Conservation (phyloP, 2,797 vertebrate species). For the Neoniphon sammara region DNA sequence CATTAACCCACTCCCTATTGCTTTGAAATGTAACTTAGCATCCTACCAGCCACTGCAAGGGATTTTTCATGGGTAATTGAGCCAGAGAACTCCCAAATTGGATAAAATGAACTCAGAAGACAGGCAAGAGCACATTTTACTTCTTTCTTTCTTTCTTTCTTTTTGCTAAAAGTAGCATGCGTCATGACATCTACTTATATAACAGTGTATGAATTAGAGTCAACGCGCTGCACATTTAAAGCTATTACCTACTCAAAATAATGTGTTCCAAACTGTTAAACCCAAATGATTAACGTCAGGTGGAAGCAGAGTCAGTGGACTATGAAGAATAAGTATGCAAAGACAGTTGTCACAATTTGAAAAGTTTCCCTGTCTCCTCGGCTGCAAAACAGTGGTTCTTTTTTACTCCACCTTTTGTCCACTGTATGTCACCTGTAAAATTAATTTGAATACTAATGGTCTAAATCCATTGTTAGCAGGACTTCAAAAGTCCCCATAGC, state of each 20-base stretch:
- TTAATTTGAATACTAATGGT: conserved; percentile 68
- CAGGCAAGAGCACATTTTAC: neutral
- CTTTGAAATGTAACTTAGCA: conserved; percentile 16
- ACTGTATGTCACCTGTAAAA: conserved; percentile 73
- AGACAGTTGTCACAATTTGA: conserved; percentile 45
- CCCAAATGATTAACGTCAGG: conserved; percentile 58
- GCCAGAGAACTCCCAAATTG: conserved; percentile 40
- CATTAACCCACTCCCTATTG: conserved; percentile 27
- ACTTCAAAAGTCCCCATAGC: conserved; percentile 27
- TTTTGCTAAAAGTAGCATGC: neutral
- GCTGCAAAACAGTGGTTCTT: conserved; percentile 48
- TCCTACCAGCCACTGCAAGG: conserved; percentile 33
- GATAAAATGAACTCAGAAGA: conserved; percentile 49
- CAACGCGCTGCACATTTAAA: conserved; percentile 40
- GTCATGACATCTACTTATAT: conserved; percentile 5
- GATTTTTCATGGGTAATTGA: conserved; percentile 62
- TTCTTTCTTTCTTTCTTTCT: conserved; percentile 12
- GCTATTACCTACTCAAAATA: conserved; percentile 56
- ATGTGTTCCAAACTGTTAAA: conserved; percentile 65
- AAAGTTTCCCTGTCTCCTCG: conserved; percentile 40
- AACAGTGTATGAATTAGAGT: conserved; percentile 27
- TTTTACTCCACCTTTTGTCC: conserved; percentile 63
- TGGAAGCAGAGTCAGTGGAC: conserved; percentile 64
- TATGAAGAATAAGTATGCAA: conserved; percentile 59
- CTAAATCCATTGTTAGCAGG: conserved; percentile 47